These are phyloP conservation scores for Cataglyphis altisquamis DNA, from an alignment of 2,888 invertebrate species.

Conservation along the genomic window DNA sequence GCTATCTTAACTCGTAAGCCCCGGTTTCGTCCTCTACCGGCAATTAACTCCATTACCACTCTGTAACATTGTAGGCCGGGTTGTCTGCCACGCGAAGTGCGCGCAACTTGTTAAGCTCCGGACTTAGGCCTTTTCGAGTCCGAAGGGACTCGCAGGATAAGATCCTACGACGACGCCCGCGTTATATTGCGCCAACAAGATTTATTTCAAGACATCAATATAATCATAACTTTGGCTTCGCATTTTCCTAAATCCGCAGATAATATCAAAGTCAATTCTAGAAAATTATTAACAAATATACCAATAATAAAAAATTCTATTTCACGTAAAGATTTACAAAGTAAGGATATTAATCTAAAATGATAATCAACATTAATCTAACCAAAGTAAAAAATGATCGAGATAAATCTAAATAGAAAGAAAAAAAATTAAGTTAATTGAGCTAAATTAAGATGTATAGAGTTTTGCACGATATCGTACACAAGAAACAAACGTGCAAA, in stretches of 20 bases:
- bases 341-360: background rate
- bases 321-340: background rate
- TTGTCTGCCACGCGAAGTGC: constrained; percentile 76
- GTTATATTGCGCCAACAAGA: constrained; percentile 42
- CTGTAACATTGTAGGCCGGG: constrained; percentile 83
- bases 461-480: background rate
- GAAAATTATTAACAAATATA: background rate
- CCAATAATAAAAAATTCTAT: background rate
- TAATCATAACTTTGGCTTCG: constrained; percentile 1
- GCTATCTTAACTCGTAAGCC: constrained; percentile 85
- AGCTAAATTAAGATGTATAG: background rate
- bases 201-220: constrained; percentile 19
- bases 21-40: constrained; percentile 80
- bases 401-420: background rate
- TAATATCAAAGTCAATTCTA: background rate
- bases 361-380: background rate
- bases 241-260: background rate
- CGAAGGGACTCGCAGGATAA: constrained; percentile 66
- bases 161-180: constrained; percentile 41
- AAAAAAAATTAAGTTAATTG: background rate
- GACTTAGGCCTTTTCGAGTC: constrained; percentile 73
- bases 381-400: background rate
- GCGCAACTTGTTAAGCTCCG: constrained; percentile 84
- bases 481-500: background rate
- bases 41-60: constrained; percentile 86